These are phyloP conservation scores for Chrysomela aeneicollis DNA, from an alignment of 2,888 invertebrate genomes.

Conservation along the genomic window DNA sequence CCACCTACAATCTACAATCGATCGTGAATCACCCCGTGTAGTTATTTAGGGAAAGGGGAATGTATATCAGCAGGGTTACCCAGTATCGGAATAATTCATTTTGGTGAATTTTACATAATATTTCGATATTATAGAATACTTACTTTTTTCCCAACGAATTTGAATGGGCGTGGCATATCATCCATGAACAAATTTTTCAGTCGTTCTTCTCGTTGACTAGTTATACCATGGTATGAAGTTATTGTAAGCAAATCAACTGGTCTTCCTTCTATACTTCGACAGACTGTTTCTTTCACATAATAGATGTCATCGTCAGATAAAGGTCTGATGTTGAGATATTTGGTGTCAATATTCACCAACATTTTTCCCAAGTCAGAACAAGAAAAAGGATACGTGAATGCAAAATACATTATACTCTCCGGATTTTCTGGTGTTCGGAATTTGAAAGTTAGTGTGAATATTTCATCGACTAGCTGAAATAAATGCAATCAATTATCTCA, in stretches of 20 bases:
- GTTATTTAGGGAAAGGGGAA: too few relatives aligned
- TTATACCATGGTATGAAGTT: conserved; percentile 80
- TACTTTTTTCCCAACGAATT: conserved; percentile 82
- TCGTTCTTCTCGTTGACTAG: conserved; percentile 74
- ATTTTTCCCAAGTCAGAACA: conserved; percentile 82
- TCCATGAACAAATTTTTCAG: conserved; percentile 80
- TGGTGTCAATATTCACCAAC: conserved; percentile 73
- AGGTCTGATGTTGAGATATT: conserved; percentile 62
- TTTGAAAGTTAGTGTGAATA: conserved; percentile 78
- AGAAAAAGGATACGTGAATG: conserved; percentile 91
- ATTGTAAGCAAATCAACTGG: conserved; percentile 85
- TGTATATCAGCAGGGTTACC: too few relatives aligned
- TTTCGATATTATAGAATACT: conserved; percentile 14
- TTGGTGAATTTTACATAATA: too few relatives aligned
- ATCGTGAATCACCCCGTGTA: too few relatives aligned
- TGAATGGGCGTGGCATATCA: conserved; percentile 72
- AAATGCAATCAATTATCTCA: conserved; percentile 33
- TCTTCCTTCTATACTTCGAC: conserved; percentile 79
- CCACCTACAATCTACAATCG: too few relatives aligned
- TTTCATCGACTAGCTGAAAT: conserved; percentile 73
- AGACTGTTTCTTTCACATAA: conserved; percentile 82
- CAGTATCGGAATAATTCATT: too few relatives aligned
- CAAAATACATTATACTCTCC: conserved; percentile 81
- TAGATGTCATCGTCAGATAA: conserved; percentile 75
- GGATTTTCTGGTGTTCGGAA: conserved; percentile 75